Evolutionary conservation across 2,888 invertebrate species (phyloP), one percentile per base, ranked within the genome.

Genomic region (Pristionchus fissidentatus): DNA sequence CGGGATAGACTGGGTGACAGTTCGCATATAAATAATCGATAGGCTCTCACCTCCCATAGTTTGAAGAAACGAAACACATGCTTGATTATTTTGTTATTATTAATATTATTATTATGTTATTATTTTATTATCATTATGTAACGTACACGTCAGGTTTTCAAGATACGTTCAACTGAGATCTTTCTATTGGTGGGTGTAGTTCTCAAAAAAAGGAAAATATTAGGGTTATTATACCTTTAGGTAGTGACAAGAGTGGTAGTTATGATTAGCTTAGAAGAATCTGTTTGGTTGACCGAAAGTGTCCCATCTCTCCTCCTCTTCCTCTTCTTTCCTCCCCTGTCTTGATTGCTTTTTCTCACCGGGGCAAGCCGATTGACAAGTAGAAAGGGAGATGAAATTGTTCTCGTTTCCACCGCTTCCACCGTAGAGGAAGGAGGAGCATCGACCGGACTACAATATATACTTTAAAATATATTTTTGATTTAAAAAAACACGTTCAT

Each of bases 371-470:
- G 85, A 82, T 73, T 86, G 85, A 60, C 91, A 91, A 22, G 86
- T 87, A 38, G 86, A 86, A 57, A 88, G 84, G 35, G 90, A 88
- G 77, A 91, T 85, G 85, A 92, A 92, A 86, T 91, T 91, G 86
- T 92, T 92, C 84, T 91, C 90, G 85, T 91, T 92, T 83, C 92
- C 92, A 22, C 85, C 88, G 66, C 85, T 75, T 75, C 92, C 92
- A 35, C 88, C 87, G 81, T 91, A 92, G 26, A 85, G 86, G 86
- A 92, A 92, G 35, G 88, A 87, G 55, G 88, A 86, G 84, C 91
- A 91, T 4, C 73, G 55, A 46, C 70, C 41, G 4, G 83, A 41
- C 70, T 70, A 73, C 0, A 66, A 60, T 29, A n/a, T 8, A 26
- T n/a, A n/a, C n/a, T n/a, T n/a, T n/a, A n/a, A n/a, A n/a, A n/a